Base-by-base conservation (phyloP, 2,113 vertebrate species). In the Leptobrachium leishanense region DNA sequence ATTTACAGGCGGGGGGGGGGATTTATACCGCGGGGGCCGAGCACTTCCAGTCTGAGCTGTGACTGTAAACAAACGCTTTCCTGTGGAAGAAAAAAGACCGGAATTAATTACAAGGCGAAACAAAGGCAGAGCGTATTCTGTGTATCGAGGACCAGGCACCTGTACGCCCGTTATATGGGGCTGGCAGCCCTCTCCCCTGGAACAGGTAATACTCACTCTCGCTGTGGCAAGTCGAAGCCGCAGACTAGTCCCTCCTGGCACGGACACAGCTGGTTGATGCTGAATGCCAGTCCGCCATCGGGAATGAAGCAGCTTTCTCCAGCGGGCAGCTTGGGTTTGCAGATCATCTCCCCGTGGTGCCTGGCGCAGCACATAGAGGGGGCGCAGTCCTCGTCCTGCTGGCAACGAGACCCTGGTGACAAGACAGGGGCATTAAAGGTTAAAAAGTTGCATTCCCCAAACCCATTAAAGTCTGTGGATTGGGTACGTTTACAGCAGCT, bases 261-360 rank as follows among this genome's bases (percentile, higher is more conserved):
- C 0, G 94, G 93, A 74, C 95, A 96, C 5, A 95, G 87, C 84
- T 96, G 94, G 89, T 95, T 95, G 75, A 96, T 91, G 87, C 94
- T 96, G 89, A 95, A 95, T 0, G 94, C 94, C 75, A 96, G 83
- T 0, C 94, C 77, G 0, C 95, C 94, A 5, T 94, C 93, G 0
- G 94, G 94, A 0, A 95, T 90, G 0, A 88, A 95, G 86, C 95
- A 96, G 81, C 85, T 90, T 71, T 93, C 90, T 0, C 85, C 89
- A 2, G 82, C 80, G 0, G 53, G 75, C 82, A 95, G 85, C 0
- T 90, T 89, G 10, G 84, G 86, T 76, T 94, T 95, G 85, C 95
- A 96, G 57, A 96, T 89, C n/a, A 82, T 87, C 79, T 96, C 94
- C 0, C 95, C 94, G 13, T 96, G 95, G 83, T 90, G 92, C 13